Base-by-base conservation (phyloP, 2,888 invertebrate species). In the Achlya flavicornis region DNA sequence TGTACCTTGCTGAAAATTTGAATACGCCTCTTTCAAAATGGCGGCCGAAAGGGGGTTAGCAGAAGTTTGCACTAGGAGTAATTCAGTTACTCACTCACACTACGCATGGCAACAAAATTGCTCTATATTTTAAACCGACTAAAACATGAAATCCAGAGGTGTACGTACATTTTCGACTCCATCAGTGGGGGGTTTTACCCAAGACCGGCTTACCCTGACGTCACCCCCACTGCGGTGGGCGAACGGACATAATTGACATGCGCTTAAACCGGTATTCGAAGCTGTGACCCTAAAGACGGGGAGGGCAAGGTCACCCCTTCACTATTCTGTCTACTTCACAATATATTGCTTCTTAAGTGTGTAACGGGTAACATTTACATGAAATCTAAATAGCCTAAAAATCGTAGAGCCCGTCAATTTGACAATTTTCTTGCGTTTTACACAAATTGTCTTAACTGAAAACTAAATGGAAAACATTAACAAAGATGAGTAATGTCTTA, bases 221-320 rank as follows among this genome's bases (percentile, higher is more conserved):
- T 65, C 61, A 61, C 63, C 61, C 64, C 64, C 61, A 62, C 57
- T 48, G 53, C 61, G 46, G n/a, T n/a, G 53, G 19, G 53, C 53
- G 53, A 53, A 53, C 53, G 53, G 16, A 10, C 41, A 12, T 53
- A 53, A 53, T 53, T 19, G 53, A 19, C 53, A 53, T 53, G 53
- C 53, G 53, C 53, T 41, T 41, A 62, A 70, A 79, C 78, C 80
- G 78, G 78, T 78, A 68, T 64, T 67, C 61, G 62, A 63, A 66
- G 66, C 66, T 65, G 66, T 72, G 78, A 79, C 72, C 77, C 75
- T 66, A 79, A 19, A 65, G 63, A 63, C 59, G 65, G 66, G 67
- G 70, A 64, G 73, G 72, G 69, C 78, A 79, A 78, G 78, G 76
- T 71, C 78, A 73, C 67, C 71, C 75, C 68, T 62, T 76, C 71